Conservation (phyloP, 2,113 vertebrate genomes). For the Mormoops blainvillei region DNA sequence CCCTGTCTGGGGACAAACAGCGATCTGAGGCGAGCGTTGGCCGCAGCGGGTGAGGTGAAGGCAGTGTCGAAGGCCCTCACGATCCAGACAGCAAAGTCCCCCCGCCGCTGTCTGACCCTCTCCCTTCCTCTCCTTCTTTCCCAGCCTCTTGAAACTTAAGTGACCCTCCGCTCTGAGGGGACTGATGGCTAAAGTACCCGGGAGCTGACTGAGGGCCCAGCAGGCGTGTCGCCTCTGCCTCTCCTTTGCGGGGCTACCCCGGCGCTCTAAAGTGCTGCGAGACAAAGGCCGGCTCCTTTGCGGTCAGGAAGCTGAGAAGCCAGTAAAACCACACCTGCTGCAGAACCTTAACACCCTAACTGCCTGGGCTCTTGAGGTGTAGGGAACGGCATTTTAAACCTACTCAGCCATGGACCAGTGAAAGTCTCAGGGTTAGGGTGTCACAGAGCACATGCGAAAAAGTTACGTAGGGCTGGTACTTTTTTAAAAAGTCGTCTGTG, state of each 20-base stretch:
- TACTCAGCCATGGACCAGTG: not conserved
- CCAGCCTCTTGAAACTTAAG: not conserved
- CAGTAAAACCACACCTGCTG: rapidly evolving
- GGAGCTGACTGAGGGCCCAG: not conserved
- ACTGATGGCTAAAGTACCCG: not conserved
- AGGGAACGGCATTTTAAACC: not conserved
- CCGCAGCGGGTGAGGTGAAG: not conserved
- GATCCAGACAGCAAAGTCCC: not conserved
- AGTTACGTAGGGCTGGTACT: not conserved
- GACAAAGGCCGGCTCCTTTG: not conserved
- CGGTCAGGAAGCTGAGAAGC: not conserved
- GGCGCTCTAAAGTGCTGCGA: not conserved
- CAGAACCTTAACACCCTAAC: rapidly evolving
- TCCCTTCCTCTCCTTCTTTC: not conserved
- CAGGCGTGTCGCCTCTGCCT: rapidly evolving
- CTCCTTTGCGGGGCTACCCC: not conserved
- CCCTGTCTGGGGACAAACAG: not conserved
- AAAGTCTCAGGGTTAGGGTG: not conserved
- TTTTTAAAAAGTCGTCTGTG: not conserved
- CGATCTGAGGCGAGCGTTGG: not conserved
- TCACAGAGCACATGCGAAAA: not conserved
- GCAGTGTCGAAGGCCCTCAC: not conserved
- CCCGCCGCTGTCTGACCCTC: not conserved
- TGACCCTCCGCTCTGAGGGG: not conserved
- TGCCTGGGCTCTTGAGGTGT: not conserved